A percentile compares a stretch with the other conserved stretches of the same genome.
phyloP scores from a whole-genome alignment of 2,797 vertebrate species.

The Acanthurus leucopareius region DNA sequence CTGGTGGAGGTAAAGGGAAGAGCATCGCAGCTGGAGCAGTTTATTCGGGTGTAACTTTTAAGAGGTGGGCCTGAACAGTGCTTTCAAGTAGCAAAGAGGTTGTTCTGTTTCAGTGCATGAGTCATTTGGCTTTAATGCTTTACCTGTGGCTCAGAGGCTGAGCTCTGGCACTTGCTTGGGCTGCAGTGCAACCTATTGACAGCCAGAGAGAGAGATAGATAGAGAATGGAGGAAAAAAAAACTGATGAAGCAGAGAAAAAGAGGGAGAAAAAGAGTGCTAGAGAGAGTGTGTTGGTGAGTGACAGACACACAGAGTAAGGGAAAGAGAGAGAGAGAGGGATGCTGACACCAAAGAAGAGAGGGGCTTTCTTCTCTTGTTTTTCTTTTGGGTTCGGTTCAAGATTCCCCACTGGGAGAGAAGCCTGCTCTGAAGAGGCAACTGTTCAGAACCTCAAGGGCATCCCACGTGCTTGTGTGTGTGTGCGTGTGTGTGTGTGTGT shows the following conservation, averaged over 20 bases:
- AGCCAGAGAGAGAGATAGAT: constrained; percentile 19
- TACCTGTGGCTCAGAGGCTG: constrained; percentile 70
- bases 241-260: constrained; percentile 7
- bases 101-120: constrained; percentile 68
- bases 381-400: constrained; percentile 67
- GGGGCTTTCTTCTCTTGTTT: constrained; percentile 60
- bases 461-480: constrained; percentile 34
- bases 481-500: constrained; percentile 36
- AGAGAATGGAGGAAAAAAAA: not conserved
- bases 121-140: constrained; percentile 70
- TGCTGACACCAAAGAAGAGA: constrained; percentile 49
- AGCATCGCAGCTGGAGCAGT: constrained; percentile 35
- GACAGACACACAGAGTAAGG: constrained; percentile 28
- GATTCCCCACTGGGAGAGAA: constrained; percentile 56
- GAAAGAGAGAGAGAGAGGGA: constrained; percentile 19
- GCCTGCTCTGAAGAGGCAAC: constrained; percentile 68
- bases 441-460: constrained; percentile 58
- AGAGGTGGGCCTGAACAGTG: constrained; percentile 30
- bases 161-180: constrained; percentile 55
- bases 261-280: not conserved
- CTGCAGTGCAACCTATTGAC: constrained; percentile 66
- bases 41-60: constrained; percentile 57
- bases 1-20: constrained; percentile 42
- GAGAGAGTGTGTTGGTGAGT: constrained; percentile 33
- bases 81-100: constrained; percentile 58